Evolutionary conservation across 2,888 invertebrate species (phyloP).

Genomic region (Trileptium ribeirensis): DNA sequence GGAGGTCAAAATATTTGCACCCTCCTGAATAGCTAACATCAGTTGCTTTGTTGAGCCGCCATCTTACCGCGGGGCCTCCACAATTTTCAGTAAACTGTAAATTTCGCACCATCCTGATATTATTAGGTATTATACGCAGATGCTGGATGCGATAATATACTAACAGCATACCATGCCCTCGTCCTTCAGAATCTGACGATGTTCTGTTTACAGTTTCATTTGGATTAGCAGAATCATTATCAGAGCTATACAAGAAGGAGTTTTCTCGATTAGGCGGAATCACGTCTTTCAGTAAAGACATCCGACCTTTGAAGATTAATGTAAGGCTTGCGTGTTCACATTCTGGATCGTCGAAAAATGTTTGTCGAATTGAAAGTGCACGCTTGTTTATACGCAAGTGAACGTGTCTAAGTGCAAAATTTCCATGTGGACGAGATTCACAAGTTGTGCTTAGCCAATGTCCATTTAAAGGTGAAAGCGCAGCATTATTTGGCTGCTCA

Average conservation of each 20-base stretch:
- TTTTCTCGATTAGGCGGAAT: neutral
- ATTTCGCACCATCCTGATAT: neutral
- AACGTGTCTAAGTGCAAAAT: slow-evolving; percentile 54
- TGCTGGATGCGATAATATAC: neutral
- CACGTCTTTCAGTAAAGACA: neutral
- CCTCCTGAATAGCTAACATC: neutral
- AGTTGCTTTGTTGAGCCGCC: neutral
- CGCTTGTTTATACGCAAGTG: slow-evolving; percentile 49
- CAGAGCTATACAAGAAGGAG: no score
- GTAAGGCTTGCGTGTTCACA: slow-evolving; percentile 58
- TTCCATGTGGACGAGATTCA: slow-evolving; percentile 19
- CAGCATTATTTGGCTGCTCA: neutral
- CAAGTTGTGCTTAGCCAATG: slow-evolving; percentile 12
- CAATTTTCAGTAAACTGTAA: neutral
- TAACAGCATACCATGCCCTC: neutral
- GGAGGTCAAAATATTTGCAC: neutral
- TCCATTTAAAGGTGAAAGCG: neutral
- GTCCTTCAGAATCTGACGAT: neutral
- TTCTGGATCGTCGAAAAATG: slow-evolving; percentile 58
- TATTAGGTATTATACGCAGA: neutral
- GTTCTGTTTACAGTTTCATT: neutral
- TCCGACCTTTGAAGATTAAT: slow-evolving; percentile 56
- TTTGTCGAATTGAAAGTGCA: slow-evolving; percentile 58
- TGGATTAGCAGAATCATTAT: neutral
- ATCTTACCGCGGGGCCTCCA: neutral